These are phyloP conservation scores for Mythimna impura DNA, from an alignment of 2,888 invertebrate genomes.

Conservation along the genomic window DNA sequence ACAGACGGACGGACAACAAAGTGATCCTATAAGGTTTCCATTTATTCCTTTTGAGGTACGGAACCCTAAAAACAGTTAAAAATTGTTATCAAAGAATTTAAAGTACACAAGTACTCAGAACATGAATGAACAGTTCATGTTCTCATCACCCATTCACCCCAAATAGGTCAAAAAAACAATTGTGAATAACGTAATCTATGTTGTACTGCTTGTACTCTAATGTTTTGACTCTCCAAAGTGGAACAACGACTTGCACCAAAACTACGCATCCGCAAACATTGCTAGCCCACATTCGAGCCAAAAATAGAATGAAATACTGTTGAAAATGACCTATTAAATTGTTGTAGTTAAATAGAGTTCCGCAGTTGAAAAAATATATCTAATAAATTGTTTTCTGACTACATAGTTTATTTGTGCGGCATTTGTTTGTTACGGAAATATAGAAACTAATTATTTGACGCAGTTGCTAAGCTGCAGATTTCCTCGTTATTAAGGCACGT, in stretches of 20 bases:
- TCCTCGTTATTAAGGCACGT: conserved; percentile 10
- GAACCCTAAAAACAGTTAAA: neutral
- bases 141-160: neutral
- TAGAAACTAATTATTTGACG: conserved; percentile 17
- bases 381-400: conserved; percentile 17
- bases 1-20: no score
- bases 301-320: conserved; percentile 49
- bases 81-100: neutral
- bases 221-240: conserved; percentile 46
- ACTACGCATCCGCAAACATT: conserved; percentile 58
- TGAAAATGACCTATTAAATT: conserved; percentile 46
- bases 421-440: conserved; percentile 33
- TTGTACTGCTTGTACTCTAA: conserved; percentile 12
- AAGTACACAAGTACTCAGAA: neutral
- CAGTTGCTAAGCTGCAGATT: neutral
- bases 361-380: conserved; percentile 17
- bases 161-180: conserved; percentile 21
- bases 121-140: conserved; percentile 1
- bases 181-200: conserved; percentile 11
- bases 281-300: conserved; percentile 38
- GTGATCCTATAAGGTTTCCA: no score
- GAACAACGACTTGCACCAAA: conserved; percentile 60
- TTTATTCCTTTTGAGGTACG: no score
- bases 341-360: conserved; percentile 8
- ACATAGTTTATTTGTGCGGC: conserved; percentile 7